Conservation (phyloP, 2,888 invertebrate genomes). For the Cyrtodaria siliqua region DNA sequence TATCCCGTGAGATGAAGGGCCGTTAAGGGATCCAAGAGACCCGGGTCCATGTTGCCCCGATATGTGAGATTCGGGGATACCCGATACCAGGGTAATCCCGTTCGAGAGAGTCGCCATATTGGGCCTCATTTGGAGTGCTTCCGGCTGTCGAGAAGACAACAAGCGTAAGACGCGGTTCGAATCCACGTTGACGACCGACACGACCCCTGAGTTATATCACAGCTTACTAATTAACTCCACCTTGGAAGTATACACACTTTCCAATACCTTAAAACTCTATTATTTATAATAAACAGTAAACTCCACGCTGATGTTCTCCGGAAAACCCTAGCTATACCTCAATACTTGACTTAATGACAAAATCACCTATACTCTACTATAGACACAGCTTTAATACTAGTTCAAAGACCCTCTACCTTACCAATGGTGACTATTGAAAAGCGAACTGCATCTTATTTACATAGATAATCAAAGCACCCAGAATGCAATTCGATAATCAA, state of each 20-base stretch:
- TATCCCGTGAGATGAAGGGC: conserved; percentile 32
- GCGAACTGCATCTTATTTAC: conserved; percentile 32
- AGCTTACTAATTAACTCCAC: no score
- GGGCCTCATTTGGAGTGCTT: conserved; percentile 47
- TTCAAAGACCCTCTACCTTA: neutral
- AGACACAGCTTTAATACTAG: no score
- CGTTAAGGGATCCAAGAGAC: conserved; percentile 6
- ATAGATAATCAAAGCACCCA: conserved; percentile 62
- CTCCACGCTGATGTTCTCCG: no score
- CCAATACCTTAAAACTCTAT: no score
- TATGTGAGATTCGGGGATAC: conserved; percentile 30
- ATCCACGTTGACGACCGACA: neutral
- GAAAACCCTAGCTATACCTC: no score
- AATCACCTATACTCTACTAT: no score
- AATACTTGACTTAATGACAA: no score
- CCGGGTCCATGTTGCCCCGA: conserved; percentile 22
- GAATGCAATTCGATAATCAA: conserved; percentile 67
- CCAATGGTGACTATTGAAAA: no score
- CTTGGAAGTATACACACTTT: no score
- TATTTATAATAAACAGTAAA: no score
- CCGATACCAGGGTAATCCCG: conserved; percentile 54
- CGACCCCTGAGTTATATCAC: no score
- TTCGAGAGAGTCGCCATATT: conserved; percentile 59
- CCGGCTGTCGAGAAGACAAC: conserved; percentile 6
- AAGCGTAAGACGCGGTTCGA: neutral